phyloP scores from a whole-genome alignment of 2,888 invertebrate genomes.

The Iselma pallidipennis region DNA sequence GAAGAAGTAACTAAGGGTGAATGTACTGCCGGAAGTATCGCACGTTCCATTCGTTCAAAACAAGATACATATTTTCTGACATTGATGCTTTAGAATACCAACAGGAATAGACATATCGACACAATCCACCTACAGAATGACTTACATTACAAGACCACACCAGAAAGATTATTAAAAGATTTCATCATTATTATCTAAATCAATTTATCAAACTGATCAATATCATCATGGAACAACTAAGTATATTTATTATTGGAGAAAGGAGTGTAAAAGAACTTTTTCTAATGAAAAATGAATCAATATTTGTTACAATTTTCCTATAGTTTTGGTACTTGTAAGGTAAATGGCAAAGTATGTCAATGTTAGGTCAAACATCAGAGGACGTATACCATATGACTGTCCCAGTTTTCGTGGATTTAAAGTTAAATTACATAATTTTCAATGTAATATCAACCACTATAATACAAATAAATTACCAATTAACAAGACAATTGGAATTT shows the following conservation, averaged over 20 bases:
- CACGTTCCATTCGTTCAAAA: slow-evolving; percentile 28
- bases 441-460: neutral
- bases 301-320: neutral
- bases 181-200: too few species aligned
- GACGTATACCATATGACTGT: slow-evolving; percentile 22
- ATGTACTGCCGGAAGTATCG: slow-evolving; percentile 34
- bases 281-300: neutral
- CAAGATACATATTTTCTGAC: slow-evolving; percentile 24
- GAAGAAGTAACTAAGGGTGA: slow-evolving; percentile 21
- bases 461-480: neutral
- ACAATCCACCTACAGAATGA: too few species aligned
- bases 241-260: too few species aligned
- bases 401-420: slow-evolving; percentile 11
- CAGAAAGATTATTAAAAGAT: neutral
- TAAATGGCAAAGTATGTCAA: slow-evolving; percentile 31
- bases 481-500: too few species aligned
- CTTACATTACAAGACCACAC: slow-evolving; percentile 1
- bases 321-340: neutral
- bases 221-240: too few species aligned
- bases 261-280: too few species aligned
- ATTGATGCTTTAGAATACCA: neutral
- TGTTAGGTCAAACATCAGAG: slow-evolving; percentile 31
- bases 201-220: too few species aligned
- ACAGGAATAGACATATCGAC: too few species aligned
- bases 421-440: slow-evolving; percentile 8